Evolutionary conservation across 2,113 vertebrate species (phyloP).

Genomic region (Lycaon pictus): DNA sequence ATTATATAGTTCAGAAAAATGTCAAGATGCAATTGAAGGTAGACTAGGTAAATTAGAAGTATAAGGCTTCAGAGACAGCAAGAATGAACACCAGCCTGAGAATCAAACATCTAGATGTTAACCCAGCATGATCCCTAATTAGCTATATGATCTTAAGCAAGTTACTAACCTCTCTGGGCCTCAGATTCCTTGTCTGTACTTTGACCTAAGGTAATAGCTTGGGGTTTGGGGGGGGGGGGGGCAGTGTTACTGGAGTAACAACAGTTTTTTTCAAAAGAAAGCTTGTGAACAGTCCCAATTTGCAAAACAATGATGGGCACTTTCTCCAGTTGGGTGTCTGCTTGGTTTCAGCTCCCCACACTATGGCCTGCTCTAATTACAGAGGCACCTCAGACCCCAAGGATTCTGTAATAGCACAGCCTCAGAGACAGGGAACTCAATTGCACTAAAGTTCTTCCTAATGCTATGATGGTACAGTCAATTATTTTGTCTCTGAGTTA

Average conservation of each 20-base stretch:
- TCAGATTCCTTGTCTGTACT: neutral
- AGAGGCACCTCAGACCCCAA: neutral
- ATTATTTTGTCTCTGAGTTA: neutral
- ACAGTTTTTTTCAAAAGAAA: neutral
- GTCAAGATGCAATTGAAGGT: conserved; percentile 4
- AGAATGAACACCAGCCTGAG: neutral
- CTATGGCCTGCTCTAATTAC: neutral
- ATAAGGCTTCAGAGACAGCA: neutral
- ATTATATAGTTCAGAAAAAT: conserved; percentile 1
- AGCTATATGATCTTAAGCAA: neutral
- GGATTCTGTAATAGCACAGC: neutral
- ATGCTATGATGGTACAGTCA: neutral
- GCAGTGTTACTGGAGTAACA: neutral
- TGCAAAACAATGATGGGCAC: neutral
- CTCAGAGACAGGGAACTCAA: neutral
- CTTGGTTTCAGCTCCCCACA: neutral
- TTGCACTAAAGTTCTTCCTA: neutral
- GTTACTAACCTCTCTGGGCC: neutral
- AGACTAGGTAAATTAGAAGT: neutral
- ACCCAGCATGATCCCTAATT: neutral
- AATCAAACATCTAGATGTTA: neutral
- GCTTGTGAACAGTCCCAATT: neutral
- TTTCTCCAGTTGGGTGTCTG: neutral
- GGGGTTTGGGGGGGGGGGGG: neutral
- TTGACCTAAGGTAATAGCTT: neutral